Evolutionary conservation across 1,140 invertebrate species (phyloP).

Genomic region (Trichonephila inaurata): DNA sequence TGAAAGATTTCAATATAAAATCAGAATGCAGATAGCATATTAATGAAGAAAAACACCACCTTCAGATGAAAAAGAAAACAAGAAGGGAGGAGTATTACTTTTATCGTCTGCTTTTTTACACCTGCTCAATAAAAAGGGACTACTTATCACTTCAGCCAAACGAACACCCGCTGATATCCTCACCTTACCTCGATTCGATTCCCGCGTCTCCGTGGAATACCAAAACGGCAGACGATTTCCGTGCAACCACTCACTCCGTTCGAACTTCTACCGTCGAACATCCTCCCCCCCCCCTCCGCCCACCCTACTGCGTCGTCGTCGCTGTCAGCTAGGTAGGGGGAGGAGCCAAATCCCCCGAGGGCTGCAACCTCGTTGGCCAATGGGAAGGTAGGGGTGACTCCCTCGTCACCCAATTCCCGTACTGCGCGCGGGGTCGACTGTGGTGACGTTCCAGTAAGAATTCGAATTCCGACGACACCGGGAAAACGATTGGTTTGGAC

Average conservation of each 20-base stretch:
- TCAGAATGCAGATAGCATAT: too few relatives aligned
- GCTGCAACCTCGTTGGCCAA: conserved; percentile 24
- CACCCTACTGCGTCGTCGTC: neutral
- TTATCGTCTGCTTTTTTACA: neutral
- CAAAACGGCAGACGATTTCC: conserved; percentile 29
- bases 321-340: neutral
- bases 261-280: neutral
- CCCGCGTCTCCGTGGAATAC: neutral
- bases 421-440: conserved; percentile 5
- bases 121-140: neutral
- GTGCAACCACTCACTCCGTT: neutral
- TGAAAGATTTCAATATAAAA: too few relatives aligned
- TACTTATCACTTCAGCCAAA: neutral
- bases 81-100: neutral
- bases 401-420: conserved; percentile 56
- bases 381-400: conserved; percentile 9
- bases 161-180: neutral
- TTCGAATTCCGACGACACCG: neutral
- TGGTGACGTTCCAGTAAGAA: conserved; percentile 21
- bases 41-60: too few relatives aligned
- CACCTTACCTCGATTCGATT: neutral
- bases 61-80: too few relatives aligned
- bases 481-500: neutral
- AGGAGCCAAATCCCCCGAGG: conserved; percentile 9
- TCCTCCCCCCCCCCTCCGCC: neutral